Conservation (phyloP, 2,113 vertebrate species). For the Scopus umbretta region DNA sequence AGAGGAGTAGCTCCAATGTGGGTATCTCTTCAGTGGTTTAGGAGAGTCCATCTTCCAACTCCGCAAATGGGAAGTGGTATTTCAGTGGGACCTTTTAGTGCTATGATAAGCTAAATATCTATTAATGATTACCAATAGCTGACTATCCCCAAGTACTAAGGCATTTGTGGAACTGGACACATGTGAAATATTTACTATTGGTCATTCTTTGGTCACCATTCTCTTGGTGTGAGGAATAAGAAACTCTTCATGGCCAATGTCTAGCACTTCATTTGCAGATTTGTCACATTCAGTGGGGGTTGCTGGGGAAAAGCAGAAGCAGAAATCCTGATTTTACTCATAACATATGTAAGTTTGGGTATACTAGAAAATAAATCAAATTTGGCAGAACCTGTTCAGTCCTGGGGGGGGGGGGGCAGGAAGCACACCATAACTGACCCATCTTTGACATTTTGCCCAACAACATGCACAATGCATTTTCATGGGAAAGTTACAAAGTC, state of each 20-base stretch:
- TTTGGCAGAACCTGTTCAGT: neutral
- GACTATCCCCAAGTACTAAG: neutral
- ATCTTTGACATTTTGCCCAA: neutral
- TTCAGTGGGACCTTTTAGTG: neutral
- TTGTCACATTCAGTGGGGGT: neutral
- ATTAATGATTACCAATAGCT: neutral
- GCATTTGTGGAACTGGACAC: neutral
- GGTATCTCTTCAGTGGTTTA: neutral
- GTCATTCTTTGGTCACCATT: too few species aligned
- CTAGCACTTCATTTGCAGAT: neutral
- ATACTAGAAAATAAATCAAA: neutral
- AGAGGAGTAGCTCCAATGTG: neutral
- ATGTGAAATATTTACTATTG: neutral
- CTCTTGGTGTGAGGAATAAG: neutral
- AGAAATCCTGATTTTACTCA: neutral
- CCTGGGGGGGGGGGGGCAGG: neutral
- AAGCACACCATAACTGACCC: neutral
- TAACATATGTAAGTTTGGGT: neutral
- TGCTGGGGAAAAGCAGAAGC: neutral
- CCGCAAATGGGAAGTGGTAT: neutral
- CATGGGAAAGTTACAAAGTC: neutral
- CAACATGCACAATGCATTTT: neutral
- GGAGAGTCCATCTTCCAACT: neutral
- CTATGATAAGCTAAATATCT: neutral
- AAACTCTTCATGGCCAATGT: neutral